phyloP scores from a whole-genome alignment of 2,888 invertebrate genomes.

The Calameuta pallipes region DNA sequence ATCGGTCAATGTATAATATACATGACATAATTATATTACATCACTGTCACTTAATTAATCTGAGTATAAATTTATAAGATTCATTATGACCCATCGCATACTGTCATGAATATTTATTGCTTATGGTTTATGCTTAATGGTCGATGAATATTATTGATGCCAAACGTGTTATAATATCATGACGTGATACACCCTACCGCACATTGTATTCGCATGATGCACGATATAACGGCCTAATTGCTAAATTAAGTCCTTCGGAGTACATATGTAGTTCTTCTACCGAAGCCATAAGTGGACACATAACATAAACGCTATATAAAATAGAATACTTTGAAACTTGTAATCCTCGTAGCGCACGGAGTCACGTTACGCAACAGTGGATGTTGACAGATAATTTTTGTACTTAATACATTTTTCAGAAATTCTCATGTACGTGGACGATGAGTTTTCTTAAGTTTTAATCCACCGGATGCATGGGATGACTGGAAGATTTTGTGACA shows the following conservation, averaged over 20 bases:
- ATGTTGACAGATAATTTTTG: not conserved
- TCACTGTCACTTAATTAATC: not conserved
- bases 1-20: no score
- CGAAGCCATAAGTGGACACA: not conserved
- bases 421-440: not conserved
- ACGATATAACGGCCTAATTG: conserved; percentile 22
- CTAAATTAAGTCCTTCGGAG: conserved; percentile 21
- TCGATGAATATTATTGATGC: not conserved
- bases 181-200: not conserved
- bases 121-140: not conserved
- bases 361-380: not conserved
- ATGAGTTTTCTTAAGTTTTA: not conserved
- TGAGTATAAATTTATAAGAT: not conserved
- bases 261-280: conserved; percentile 2
- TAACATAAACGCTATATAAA: not conserved
- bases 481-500: not conserved
- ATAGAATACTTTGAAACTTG: not conserved
- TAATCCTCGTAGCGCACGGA: not conserved
- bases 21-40: not conserved
- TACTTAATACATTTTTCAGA: not conserved
- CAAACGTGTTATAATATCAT: not conserved
- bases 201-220: not conserved
- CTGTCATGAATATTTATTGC: not conserved
- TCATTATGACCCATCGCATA: not conserved
- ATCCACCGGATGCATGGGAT: not conserved